These are phyloP conservation scores for Ennomos fuscantarius DNA, from an alignment of 2,888 invertebrate species.

Conservation along the genomic window DNA sequence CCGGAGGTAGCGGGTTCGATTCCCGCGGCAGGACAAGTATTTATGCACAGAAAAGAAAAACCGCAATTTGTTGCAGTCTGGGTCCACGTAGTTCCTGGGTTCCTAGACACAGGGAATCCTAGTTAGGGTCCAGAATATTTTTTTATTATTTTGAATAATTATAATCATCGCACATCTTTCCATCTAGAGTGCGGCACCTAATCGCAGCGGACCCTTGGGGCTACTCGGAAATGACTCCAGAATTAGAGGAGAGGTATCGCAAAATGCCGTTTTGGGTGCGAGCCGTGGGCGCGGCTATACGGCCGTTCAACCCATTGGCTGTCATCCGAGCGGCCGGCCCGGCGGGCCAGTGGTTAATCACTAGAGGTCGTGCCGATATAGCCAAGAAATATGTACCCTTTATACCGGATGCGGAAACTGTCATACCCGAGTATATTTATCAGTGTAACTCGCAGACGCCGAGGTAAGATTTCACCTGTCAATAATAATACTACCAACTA, in stretches of 20 bases:
- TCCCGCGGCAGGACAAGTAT: no score
- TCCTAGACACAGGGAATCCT: no score
- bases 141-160: no score
- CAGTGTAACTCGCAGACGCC: conserved; percentile 98
- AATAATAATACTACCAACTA: neutral
- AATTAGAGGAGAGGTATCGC: conserved; percentile 83
- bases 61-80: no score
- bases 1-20: no score
- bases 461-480: conserved; percentile 80
- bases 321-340: conserved; percentile 95
- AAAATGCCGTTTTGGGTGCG: conserved; percentile 93
- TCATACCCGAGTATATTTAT: conserved; percentile 96
- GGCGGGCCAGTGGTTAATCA: conserved; percentile 94
- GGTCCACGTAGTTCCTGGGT: no score
- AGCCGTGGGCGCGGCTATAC: conserved; percentile 90
- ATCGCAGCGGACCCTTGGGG: conserved; percentile 98
- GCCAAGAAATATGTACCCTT: conserved; percentile 90
- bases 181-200: conserved; percentile 91
- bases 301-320: conserved; percentile 96
- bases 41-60: no score
- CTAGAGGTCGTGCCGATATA: conserved; percentile 95
- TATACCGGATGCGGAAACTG: conserved; percentile 87
- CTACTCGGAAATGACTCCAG: conserved; percentile 87
- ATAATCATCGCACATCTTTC: no score
- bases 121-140: no score